These are phyloP conservation scores for Temnothorax unifasciatus DNA, from an alignment of 2,888 invertebrate genomes.

Conservation along the genomic window DNA sequence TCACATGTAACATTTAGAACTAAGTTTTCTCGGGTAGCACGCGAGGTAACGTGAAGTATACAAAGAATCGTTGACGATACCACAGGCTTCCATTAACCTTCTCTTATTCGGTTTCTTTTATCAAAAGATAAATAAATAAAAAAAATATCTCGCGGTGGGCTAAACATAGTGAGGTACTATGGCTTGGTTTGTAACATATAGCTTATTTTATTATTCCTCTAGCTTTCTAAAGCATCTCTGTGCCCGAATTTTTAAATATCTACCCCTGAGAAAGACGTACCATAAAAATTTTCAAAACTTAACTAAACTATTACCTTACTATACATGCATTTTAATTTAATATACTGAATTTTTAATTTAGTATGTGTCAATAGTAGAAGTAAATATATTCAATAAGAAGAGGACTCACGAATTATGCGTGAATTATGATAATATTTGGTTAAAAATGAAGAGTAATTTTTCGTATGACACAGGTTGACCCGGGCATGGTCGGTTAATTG, in stretches of 20 bases:
- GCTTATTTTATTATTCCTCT: not conserved
- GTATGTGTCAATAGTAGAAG: not conserved
- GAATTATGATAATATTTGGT: not conserved
- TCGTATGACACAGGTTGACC: conserved; percentile 13
- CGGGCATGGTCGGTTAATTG: conserved; percentile 55
- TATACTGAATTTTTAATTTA: not conserved
- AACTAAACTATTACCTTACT: not conserved
- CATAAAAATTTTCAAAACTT: not conserved
- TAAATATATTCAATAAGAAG: not conserved
- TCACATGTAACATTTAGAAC: conserved; percentile 48
- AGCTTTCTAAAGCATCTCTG: not conserved
- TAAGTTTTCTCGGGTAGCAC: conserved; percentile 20
- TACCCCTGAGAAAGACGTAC: not conserved
- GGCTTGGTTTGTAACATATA: not conserved
- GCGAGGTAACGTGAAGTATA: conserved; percentile 3
- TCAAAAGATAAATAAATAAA: not conserved
- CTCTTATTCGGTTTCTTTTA: not conserved
- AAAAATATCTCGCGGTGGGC: not conserved
- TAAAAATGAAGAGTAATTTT: conserved; percentile 41
- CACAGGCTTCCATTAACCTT: conserved; percentile 1
- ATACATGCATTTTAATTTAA: not conserved
- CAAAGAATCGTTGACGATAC: conserved; percentile 16
- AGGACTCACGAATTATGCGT: not conserved
- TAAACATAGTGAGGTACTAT: not conserved
- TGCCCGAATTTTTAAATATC: not conserved